Conservation (phyloP, 35 echinoderm and acorn worm species). For the Acanthaster planci region DNA sequence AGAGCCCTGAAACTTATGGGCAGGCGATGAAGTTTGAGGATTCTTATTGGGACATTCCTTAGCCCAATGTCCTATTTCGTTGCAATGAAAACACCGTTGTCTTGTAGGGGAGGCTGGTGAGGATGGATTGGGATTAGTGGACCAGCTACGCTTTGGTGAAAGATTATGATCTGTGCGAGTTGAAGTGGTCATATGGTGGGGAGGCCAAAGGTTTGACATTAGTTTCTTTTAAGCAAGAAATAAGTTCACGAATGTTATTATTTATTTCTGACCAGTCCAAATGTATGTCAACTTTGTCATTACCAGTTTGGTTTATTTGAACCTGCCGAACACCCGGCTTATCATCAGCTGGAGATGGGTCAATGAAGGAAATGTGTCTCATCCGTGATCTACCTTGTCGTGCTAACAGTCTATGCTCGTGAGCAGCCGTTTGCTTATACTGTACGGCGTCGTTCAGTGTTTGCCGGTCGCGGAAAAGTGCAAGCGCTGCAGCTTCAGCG, state of each 20-base stretch:
- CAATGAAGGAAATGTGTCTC: neutral
- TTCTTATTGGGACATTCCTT: neutral
- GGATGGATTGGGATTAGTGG: neutral
- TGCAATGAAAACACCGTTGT: conserved; percentile 5
- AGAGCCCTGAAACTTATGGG: neutral
- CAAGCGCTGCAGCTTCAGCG: neutral
- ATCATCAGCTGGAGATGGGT: neutral
- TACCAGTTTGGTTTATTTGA: neutral
- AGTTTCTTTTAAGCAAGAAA: neutral
- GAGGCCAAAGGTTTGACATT: neutral
- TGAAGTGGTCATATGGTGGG: neutral
- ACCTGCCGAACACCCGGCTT: neutral
- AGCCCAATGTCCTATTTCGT: neutral
- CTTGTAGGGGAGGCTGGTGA: neutral
- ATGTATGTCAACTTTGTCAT: neutral
- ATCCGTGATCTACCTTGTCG: neutral
- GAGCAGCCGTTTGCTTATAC: neutral
- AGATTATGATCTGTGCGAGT: neutral
- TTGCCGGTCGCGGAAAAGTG: neutral
- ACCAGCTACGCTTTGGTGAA: neutral
- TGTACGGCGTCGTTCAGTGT: neutral
- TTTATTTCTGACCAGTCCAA: neutral
- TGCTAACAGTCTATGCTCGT: neutral
- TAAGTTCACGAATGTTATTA: neutral
- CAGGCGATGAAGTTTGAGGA: neutral